These are phyloP conservation scores for Columba guinea DNA, from an alignment of 2,797 vertebrate genomes.

Conservation along the genomic window DNA sequence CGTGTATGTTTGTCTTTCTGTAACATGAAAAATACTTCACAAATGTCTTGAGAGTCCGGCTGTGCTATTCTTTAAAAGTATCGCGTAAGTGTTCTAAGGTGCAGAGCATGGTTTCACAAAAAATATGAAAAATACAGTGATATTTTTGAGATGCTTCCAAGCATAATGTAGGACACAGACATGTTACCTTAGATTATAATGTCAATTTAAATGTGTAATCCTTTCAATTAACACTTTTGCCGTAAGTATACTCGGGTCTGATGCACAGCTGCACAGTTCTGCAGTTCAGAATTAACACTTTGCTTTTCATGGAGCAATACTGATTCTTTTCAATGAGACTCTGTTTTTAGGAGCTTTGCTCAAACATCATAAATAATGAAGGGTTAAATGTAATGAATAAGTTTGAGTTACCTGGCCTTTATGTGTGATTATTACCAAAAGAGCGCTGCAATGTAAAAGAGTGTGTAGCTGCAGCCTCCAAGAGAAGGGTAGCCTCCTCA, in stretches of 20 bases:
- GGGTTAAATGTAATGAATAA: neutral
- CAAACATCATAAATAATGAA: neutral
- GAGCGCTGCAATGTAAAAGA: neutral
- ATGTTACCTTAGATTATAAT: neutral
- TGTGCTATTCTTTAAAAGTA: neutral
- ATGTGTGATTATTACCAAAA: neutral
- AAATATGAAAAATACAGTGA: neutral
- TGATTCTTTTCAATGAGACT: neutral
- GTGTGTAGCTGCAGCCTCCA: neutral
- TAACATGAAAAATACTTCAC: neutral
- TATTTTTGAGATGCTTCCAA: neutral
- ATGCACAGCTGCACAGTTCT: neutral
- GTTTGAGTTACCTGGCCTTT: neutral
- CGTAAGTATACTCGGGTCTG: neutral
- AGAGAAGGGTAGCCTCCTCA: neutral
- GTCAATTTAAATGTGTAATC: neutral
- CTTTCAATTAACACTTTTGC: neutral
- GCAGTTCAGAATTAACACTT: neutral
- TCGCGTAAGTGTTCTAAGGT: neutral
- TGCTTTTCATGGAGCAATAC: neutral
- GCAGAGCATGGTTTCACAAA: neutral
- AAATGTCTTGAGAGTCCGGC: neutral
- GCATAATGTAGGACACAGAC: neutral
- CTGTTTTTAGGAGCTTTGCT: neutral
- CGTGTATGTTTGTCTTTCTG: neutral